Conservation (phyloP, 2,113 vertebrate genomes). For the Cepphus grylle region DNA sequence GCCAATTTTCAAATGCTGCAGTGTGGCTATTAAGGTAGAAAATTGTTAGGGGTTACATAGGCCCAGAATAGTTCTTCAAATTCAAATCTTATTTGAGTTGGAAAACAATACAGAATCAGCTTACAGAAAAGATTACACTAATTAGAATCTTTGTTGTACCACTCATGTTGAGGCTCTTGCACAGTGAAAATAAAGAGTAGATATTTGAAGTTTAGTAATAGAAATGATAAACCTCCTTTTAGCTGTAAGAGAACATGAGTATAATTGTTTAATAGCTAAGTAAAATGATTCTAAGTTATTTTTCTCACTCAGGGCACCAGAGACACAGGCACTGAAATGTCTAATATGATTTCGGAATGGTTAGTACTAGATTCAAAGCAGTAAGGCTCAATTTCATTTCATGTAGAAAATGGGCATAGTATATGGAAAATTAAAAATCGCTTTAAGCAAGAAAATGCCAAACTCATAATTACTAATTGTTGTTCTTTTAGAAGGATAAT, state of each 20-base stretch:
- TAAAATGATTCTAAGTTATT: constrained; percentile 22
- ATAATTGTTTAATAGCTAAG: constrained; percentile 42
- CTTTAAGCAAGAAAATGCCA: background rate
- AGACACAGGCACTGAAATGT: constrained; percentile 20
- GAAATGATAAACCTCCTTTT: constrained; percentile 5
- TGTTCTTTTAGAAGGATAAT: background rate
- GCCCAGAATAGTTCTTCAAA: background rate
- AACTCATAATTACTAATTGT: background rate
- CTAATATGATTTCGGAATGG: constrained; percentile 8
- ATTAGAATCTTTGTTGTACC: constrained; percentile 25
- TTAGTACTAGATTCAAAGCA: background rate
- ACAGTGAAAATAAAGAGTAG: constrained; percentile 7
- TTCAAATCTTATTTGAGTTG: constrained; percentile 6
- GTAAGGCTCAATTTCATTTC: constrained; percentile 9
- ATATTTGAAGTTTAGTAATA: constrained; percentile 13
- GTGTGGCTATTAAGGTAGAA: constrained; percentile 31
- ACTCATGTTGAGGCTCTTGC: background rate
- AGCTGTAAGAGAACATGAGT: background rate
- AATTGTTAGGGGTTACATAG: background rate
- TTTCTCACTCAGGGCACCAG: background rate
- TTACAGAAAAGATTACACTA: constrained; percentile 6
- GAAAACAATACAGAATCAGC: background rate
- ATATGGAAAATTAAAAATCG: constrained; percentile 5
- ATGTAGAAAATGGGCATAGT: background rate
- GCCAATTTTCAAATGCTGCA: constrained; percentile 2